Base-by-base conservation (phyloP, 1,140 invertebrate species). In the Saxidomus purpurata region DNA sequence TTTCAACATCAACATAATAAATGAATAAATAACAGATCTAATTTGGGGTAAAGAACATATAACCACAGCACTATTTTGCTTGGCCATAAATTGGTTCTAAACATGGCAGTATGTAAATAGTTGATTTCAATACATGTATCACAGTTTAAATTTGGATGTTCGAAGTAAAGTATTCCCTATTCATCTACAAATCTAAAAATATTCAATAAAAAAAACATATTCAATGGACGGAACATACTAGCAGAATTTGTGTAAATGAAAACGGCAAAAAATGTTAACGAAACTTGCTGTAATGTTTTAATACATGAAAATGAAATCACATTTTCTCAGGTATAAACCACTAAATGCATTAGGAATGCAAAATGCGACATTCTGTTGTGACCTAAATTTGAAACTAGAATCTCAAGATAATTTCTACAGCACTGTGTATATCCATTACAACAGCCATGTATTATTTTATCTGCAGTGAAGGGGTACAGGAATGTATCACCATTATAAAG, bases 81-180 rank as follows among this genome's bases (percentile, higher is more conserved):
- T 55, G 8, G 25, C n/a, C 59, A 28, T 15, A 28, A 63, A 63
- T 8, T 28, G n/a, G 28, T 63, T 63, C 25, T 63, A 63, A 63
- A 63, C 25, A 63, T 63, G 59, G 59, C 59, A 63, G 59, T 63
- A 63, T 63, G 59, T 63, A 63, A 63, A 63, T 28, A 28, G n/a
- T 63, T 63, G n/a, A 28, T 63, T 63, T 28, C 22, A 63, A 63
- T 4, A 63, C 15, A 63, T 63, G 59, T 63, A 63, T 63, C 59
- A 63, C 59, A 63, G 59, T n/a, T 55, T 55, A 25, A 63, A 28
- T 63, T 63, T 28, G 59, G 59, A 63, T 28, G 25, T 63, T 63
- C 59, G 15, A 25, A 63, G 15, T 59, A 22, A 59, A 22, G 19
- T 59, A 49, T 59, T 59, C n/a, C 19, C 8, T 59, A 22, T 59